Base-by-base conservation (phyloP, 2,113 vertebrate genomes). In the Corydoras maculifer region DNA sequence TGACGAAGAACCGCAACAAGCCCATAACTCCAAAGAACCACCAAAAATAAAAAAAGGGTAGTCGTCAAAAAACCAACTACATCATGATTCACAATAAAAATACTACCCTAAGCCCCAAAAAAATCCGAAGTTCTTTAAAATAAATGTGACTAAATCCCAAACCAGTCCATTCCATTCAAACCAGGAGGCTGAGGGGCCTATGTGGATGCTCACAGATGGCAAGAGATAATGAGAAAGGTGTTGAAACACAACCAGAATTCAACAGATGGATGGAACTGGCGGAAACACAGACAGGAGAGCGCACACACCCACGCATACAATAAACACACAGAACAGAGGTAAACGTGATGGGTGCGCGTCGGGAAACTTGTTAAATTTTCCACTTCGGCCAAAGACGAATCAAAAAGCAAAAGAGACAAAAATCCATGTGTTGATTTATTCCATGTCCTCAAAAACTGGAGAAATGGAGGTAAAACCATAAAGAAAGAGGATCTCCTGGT, bases 191-290 rank as follows among this genome's bases (percentile, higher is more conserved):
- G 71, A 53, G 62, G 68, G 67, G 15, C 69, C 59, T 76, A 78
- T 60, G 67, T 62, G 74, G 74, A 77, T 71, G 31, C 76, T 70
- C 85, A 79, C 86, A 88, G 87, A 87, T 85, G 87, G 83, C 73
- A 77, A 58, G 68, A 68, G 73, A 75, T 78, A 75, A 78, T 79
- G 75, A 78, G 75, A 69, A 78, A 87, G 77, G 84, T 83, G 87
- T 79, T 81, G 85, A 80, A 77, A 77, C 78, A 84, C 83, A 78
- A 79, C 79, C 80, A 78, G 82, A 72, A 30, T 83, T 82, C 77
- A 85, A 80, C 86, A 85, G 84, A 87, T 84, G 85, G 84, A 82
- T 62, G 79, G 67, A 61, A 82, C 76, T 83, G 60, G 80, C n/a
- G 59, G 82, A 78, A 84, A 79, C 35, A 35, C 70, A 72, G 68